phyloP scores from a whole-genome alignment of 2,113 vertebrate genomes.

The Neofelis nebulosa region DNA sequence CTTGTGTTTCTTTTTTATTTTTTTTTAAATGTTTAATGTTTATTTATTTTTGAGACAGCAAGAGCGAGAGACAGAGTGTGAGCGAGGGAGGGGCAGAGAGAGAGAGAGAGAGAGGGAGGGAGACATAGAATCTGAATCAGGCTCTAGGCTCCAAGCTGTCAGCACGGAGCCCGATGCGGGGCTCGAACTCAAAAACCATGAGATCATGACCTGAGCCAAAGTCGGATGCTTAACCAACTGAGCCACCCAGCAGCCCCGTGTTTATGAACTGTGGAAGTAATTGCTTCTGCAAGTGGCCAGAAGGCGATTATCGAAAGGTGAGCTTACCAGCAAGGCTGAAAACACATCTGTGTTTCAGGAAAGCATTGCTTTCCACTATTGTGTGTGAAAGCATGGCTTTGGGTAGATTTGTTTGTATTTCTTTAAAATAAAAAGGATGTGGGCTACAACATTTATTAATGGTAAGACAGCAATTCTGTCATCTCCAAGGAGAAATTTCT shows the following conservation, averaged over 20 bases:
- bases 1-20: background rate
- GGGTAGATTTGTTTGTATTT: slow-evolving; percentile 10
- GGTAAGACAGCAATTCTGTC: background rate
- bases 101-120: too few relatives aligned
- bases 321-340: background rate
- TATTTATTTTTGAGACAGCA: too few relatives aligned
- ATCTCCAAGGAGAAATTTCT: slow-evolving; percentile 50
- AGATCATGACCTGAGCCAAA: too few relatives aligned
- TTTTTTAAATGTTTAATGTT: too few relatives aligned
- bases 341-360: background rate
- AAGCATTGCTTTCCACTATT: background rate
- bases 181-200: too few relatives aligned
- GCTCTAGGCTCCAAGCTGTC: too few relatives aligned
- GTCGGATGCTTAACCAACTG: too few relatives aligned
- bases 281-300: background rate
- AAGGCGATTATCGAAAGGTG: background rate
- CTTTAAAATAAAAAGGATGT: slow-evolving; percentile 45
- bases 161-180: too few relatives aligned
- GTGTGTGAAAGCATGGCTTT: background rate
- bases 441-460: slow-evolving; percentile 40
- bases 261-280: background rate
- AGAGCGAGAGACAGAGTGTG: too few relatives aligned
- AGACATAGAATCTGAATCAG: too few relatives aligned
- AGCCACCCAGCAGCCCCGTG: too few relatives aligned
- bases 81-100: too few relatives aligned